Conservation (phyloP, 2,113 vertebrate genomes). For the Brachyhypopomus gauderio region DNA sequence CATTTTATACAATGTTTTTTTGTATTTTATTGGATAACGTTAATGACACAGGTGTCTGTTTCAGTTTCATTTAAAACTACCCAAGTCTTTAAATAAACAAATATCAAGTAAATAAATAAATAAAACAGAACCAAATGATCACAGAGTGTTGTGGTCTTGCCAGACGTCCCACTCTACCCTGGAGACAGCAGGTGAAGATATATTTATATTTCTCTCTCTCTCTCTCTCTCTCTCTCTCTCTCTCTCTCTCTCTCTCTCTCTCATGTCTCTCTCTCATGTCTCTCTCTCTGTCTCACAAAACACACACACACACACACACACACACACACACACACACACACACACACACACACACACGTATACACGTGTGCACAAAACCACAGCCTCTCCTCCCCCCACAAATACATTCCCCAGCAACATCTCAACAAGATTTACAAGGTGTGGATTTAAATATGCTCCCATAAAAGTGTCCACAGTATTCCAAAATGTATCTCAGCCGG, state of each 20-base stretch:
- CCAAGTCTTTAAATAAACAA: neutral
- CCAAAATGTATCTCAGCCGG: constrained; percentile 9
- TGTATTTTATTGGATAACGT: neutral
- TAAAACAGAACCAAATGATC: neutral
- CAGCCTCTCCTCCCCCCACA: neutral
- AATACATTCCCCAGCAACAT: constrained; percentile 37
- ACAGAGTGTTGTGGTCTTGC: constrained; percentile 30
- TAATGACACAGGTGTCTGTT: constrained; percentile 11
- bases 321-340: constrained; percentile 12
- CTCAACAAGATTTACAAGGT: constrained; percentile 51
- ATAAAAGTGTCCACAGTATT: constrained; percentile 29
- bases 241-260: neutral
- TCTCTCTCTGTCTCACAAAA: constrained; percentile 2
- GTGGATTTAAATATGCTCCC: constrained; percentile 47
- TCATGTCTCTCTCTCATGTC: neutral
- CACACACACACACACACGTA: constrained; percentile 8
- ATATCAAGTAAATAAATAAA: neutral
- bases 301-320: constrained; percentile 18
- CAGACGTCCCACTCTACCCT: constrained; percentile 36
- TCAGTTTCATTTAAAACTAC: neutral
- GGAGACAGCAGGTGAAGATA: constrained; percentile 50
- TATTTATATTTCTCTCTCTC: constrained; percentile 49
- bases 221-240: neutral
- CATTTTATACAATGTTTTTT: neutral
- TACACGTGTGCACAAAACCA: neutral